Conservation (phyloP, 2,888 invertebrate genomes). For the Colostygia pectinataria region DNA sequence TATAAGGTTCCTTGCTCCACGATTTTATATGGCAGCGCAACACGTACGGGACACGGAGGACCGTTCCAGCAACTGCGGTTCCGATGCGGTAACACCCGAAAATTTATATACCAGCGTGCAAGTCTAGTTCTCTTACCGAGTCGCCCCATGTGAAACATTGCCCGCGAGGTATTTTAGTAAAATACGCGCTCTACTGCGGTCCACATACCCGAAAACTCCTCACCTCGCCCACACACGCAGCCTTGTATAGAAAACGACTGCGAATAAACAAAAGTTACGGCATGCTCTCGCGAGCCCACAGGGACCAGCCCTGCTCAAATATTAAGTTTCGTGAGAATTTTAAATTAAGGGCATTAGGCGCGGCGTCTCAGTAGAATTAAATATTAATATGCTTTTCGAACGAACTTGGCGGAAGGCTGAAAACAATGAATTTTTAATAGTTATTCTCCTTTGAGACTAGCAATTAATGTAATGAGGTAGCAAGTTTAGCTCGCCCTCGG, state of each 20-base stretch:
- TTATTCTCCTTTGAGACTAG: slow-evolving; percentile 65
- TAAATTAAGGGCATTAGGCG: slow-evolving; percentile 74
- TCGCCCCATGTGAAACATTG: slow-evolving; percentile 53
- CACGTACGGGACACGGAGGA: slow-evolving; percentile 64
- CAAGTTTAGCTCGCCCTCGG: slow-evolving; percentile 55
- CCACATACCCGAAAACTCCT: slow-evolving; percentile 30
- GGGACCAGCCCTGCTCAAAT: slow-evolving; percentile 68
- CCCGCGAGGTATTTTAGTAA: slow-evolving; percentile 49
- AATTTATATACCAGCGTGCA: slow-evolving; percentile 79
- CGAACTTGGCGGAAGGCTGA: slow-evolving; percentile 58
- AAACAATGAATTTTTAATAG: slow-evolving; percentile 77
- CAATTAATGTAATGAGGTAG: slow-evolving; percentile 75
- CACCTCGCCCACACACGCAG: slow-evolving; percentile 41
- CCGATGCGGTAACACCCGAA: slow-evolving; percentile 74
- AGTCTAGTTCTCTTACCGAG: slow-evolving; percentile 61
- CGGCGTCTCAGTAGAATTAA: slow-evolving; percentile 70
- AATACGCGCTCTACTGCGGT: slow-evolving; percentile 60
- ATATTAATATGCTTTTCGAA: slow-evolving; percentile 75
- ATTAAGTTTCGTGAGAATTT: slow-evolving; percentile 80
- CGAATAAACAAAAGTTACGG: slow-evolving; percentile 55
- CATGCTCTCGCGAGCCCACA: slow-evolving; percentile 54
- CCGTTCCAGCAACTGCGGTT: slow-evolving; percentile 73
- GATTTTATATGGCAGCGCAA: slow-evolving; percentile 70
- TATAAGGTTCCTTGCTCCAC: slow-evolving; percentile 1
- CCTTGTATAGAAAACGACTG: slow-evolving; percentile 62